Evolutionary conservation across 2,888 invertebrate genomes (phyloP), one percentile per base, ranked within the genome.

Genomic region (Lapara coniferarum): DNA sequence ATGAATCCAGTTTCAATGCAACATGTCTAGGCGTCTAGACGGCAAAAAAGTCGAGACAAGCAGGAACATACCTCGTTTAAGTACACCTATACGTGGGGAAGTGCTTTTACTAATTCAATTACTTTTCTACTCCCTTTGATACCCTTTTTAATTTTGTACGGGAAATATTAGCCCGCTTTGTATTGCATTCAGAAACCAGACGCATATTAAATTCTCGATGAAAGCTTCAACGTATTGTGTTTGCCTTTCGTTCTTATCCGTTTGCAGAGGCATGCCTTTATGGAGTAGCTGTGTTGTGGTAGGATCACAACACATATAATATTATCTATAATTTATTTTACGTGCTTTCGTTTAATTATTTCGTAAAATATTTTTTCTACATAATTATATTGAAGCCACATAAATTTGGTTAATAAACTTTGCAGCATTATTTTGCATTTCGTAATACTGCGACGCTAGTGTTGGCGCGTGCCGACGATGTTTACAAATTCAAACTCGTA

Each of bases 21-120:
- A 78, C 74, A 69, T 70, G 86, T 86, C 83, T 89, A 83, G 82
- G 80, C 79, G 90, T 90, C 91, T 91, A 90, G 91, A 90, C 91
- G 74, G 77, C 69, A 80, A 81, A 81, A 81, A 81, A 78, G 69
- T 70, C 44, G 68, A 72, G 69, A 70, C 56, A 59, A 19, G 16
- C 68, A 70, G 66, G 66, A 57, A 66, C 49, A 58, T 52, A 57
- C 56, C 25, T 56, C 66, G 53, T 56, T 59, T 57, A 56, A 44
- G 44, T 55, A 67, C 55, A 59, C 63, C 30, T 14, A 56, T 13
- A 49, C 19, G 30, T 14, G 16, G 13, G 57, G 69, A 66, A 57
- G 37, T 30, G 30, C 49, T 30, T 55, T 56, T 16, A 51, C 57
- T 57, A 66, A 69, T 69, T 69, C 25, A 66, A 69, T 69, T 66